Base-by-base conservation (phyloP, 2,888 invertebrate genomes). In the Pelosia muscerda region DNA sequence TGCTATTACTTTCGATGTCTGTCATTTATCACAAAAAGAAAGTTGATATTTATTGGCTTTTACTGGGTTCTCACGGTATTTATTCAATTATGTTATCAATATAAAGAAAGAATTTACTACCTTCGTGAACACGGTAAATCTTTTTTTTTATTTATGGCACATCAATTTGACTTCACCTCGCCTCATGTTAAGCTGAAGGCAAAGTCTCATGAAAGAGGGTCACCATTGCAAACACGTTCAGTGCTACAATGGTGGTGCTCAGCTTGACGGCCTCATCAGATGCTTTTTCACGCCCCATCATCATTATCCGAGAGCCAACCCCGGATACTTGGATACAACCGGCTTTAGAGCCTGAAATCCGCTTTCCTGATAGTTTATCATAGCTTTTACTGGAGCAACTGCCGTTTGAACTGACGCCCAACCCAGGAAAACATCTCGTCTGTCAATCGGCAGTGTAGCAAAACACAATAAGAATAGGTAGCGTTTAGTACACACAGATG, bases 11-110 rank as follows among this genome's bases (percentile, higher is more conserved):
- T 4, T n/a, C 4, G 31, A 22, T 34, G n/a, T 34, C 22, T 34
- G 58, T 34, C 49, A 34, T 5, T 58, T 58, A 58, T 31, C 22
- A 58, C 31, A 6, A 34, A 58, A 58, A 13, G 31, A 58, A 58
- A 58, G 58, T 34, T 34, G 13, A 34, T 22, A 34, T 23, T 23
- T 58, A 23, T 49, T n/a, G 5, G 9, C n/a, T 49, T 49, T n/a
- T n/a, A 49, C 49, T 8, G 49, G 49, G n/a, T 49, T 49, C 49
- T 49, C 49, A 49, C 49, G 49, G 19, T 8, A 49, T 49, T 49
- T 49, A 49, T 19, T 9, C 49, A 49, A 49, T 49, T 49, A 49
- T n/a, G 2, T 49, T n/a, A 8, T 19, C 19, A 19, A 49, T 19
- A 49, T 2, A 49, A n/a, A 49, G n/a, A n/a, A n/a, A 2, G 19